A percentile compares a stretch with the other conserved stretches of the same genome.
phyloP scores from a whole-genome alignment of 1,140 invertebrate genomes.

The Semibalanus balanoides region DNA sequence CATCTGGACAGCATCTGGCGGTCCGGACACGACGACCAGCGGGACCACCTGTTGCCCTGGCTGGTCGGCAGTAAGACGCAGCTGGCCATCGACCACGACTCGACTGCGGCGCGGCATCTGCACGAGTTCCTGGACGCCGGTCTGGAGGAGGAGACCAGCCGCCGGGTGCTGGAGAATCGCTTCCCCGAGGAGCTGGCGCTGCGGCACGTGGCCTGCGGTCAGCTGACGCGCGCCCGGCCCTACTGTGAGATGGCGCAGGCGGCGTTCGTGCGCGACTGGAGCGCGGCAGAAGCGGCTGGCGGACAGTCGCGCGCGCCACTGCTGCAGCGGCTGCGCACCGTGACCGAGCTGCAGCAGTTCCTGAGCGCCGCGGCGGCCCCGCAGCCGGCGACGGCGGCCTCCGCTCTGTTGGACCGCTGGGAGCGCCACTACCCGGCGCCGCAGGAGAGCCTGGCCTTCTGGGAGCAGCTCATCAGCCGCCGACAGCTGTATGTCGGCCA shows the following conservation, averaged over 20 bases:
- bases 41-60: slow-evolving; percentile 33
- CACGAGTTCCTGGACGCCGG: neutral
- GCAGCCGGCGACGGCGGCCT: neutral
- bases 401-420: neutral
- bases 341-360: neutral
- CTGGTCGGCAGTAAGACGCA: slow-evolving; percentile 29
- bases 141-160: neutral
- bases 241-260: neutral
- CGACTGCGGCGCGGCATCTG: neutral
- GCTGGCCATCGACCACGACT: slow-evolving; percentile 19
- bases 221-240: neutral
- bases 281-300: too few relatives aligned
- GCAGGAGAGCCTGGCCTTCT: neutral
- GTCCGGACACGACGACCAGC: neutral
- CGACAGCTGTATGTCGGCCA: neutral
- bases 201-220: neutral
- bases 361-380: neutral
- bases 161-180: neutral
- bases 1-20: neutral
- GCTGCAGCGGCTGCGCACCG: neutral
- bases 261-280: neutral
- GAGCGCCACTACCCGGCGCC: neutral
- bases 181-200: slow-evolving; percentile 16
- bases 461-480: neutral
- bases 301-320: neutral